A percentile compares a stretch with the other conserved stretches of the same genome.
Conservation (phyloP, 1,140 invertebrate genomes). For the Drosophila bocki region DNA sequence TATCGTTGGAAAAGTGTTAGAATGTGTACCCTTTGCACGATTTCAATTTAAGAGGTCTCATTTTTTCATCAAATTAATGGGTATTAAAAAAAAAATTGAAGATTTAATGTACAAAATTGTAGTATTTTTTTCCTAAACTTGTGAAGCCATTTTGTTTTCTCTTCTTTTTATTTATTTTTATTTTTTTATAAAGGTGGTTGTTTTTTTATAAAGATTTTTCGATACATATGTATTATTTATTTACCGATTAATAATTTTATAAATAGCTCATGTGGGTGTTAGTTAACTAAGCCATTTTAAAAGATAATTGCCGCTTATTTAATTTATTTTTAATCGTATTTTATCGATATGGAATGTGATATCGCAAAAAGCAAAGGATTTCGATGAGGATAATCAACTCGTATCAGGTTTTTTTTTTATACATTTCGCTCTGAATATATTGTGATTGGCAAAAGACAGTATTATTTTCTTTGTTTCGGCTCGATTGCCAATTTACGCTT, state of each 20-base stretch:
- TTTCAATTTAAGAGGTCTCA: neutral
- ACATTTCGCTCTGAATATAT: neutral
- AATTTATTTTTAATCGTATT: neutral
- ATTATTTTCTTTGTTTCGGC: neutral
- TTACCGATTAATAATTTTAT: too few relatives aligned
- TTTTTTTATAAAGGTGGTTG: neutral
- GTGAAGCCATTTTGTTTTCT: neutral
- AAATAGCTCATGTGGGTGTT: neutral
- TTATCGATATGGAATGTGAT: neutral
- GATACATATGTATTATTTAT: too few relatives aligned
- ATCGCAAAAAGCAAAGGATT: neutral
- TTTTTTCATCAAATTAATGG: neutral
- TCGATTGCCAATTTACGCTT: neutral
- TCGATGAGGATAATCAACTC: neutral
- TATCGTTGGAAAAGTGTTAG: slow-evolving; percentile 21
- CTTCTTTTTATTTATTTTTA: neutral
- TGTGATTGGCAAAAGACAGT: neutral
- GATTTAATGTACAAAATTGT: neutral
- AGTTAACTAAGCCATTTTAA: neutral
- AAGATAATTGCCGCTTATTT: neutral
- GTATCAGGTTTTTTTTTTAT: neutral
- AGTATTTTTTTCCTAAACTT: neutral
- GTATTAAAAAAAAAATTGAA: neutral
- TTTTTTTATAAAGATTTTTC: neutral
- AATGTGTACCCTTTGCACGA: slow-evolving; percentile 6